Evolutionary conservation across 2,888 invertebrate species (phyloP).

Genomic region (Hoplodrina ambigua): DNA sequence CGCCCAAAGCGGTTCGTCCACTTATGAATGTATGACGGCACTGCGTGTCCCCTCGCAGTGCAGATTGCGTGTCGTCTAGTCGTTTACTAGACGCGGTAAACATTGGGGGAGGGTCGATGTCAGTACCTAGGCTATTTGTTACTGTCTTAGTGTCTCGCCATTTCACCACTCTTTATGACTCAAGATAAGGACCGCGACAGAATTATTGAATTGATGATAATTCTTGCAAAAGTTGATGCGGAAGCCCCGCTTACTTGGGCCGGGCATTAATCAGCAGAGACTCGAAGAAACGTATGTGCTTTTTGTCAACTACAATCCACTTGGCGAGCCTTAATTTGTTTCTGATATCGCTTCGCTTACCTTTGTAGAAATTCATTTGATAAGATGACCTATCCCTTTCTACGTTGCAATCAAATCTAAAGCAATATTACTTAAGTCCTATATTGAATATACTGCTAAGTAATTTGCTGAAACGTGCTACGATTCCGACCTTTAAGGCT

Average conservation of each 20-base stretch:
- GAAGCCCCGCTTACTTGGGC: not conserved
- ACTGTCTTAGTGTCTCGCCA: constrained; percentile 52
- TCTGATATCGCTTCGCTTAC: not conserved
- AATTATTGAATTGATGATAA: constrained; percentile 10
- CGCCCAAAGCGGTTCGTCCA: constrained; percentile 71
- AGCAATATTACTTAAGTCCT: constrained; percentile 47
- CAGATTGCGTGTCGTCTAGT: constrained; percentile 79
- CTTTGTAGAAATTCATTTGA: constrained; percentile 15
- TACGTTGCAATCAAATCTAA: constrained; percentile 47
- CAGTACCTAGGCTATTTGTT: constrained; percentile 53
- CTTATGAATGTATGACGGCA: constrained; percentile 72
- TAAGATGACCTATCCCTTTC: constrained; percentile 34
- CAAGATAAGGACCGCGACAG: constrained; percentile 39
- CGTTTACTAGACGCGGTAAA: constrained; percentile 75
- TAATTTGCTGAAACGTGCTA: constrained; percentile 37
- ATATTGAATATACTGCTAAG: constrained; percentile 38
- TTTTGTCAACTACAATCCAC: not conserved
- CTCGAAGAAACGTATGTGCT: not conserved
- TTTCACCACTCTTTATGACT: constrained; percentile 46
- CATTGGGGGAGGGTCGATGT: constrained; percentile 64
- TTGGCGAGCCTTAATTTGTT: not conserved
- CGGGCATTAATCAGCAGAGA: not conserved
- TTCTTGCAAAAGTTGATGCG: constrained; percentile 17
- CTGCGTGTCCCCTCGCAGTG: constrained; percentile 74
- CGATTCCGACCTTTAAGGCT: constrained; percentile 56